These are phyloP conservation scores for Arctopsyche grandis DNA, from an alignment of 1,140 invertebrate genomes.

Conservation along the genomic window DNA sequence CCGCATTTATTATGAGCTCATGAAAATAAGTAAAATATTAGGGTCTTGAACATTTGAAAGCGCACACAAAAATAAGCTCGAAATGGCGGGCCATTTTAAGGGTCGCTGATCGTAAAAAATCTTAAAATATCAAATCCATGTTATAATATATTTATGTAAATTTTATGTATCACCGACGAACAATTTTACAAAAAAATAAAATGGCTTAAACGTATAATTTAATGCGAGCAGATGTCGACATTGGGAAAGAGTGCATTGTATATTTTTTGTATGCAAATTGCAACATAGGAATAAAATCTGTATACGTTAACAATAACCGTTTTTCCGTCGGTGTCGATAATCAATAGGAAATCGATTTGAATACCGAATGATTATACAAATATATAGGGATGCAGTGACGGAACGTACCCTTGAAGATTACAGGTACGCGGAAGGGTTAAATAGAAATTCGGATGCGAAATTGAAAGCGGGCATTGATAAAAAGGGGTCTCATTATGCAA, in stretches of 20 bases:
- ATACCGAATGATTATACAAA: slow-evolving; percentile 36
- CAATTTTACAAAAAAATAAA: background rate
- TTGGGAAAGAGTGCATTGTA: slow-evolving; percentile 27
- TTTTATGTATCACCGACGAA: background rate
- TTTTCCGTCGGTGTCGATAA: slow-evolving; percentile 49
- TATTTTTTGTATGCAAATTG: slow-evolving; percentile 43
- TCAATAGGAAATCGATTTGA: slow-evolving; percentile 53
- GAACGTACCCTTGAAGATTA: slow-evolving; percentile 45
- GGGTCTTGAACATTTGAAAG: slow-evolving; percentile 17
- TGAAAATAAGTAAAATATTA: slow-evolving; percentile 28
- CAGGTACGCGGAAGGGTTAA: slow-evolving; percentile 33
- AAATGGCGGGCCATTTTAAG: background rate
- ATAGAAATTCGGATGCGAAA: slow-evolving; percentile 8
- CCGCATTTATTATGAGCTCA: slow-evolving; percentile 5
- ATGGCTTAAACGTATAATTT: background rate
- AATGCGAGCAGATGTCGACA: slow-evolving; percentile 38
- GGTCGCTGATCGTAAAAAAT: slow-evolving; percentile 1
- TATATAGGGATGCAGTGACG: slow-evolving; percentile 37
- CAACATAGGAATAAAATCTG: slow-evolving; percentile 7
- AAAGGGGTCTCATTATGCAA: slow-evolving; percentile 16
- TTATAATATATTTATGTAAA: background rate
- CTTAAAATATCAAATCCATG: background rate
- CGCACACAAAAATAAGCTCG: slow-evolving; percentile 12
- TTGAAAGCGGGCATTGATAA: background rate
- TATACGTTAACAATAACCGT: slow-evolving; percentile 19